Evolutionary conservation across 2,797 vertebrate genomes (phyloP).

Genomic region (Pseudochromis fuscus): DNA sequence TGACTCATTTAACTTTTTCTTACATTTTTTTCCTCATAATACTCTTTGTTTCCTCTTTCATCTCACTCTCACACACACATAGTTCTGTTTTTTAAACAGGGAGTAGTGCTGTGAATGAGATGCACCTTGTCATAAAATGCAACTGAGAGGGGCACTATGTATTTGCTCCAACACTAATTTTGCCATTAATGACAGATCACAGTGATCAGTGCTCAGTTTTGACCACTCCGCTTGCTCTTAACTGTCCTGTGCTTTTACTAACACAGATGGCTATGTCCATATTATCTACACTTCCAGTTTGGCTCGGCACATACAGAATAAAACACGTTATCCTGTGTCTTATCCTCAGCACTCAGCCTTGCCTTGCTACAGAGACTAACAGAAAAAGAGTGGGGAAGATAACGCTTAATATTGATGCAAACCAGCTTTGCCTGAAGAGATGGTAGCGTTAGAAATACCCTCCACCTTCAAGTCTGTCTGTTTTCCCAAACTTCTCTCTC

Average conservation of each 20-base stretch:
- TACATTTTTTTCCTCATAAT: constrained; percentile 29
- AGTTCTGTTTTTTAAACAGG: constrained; percentile 26
- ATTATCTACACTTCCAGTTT: constrained; percentile 49
- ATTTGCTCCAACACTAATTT: constrained; percentile 36
- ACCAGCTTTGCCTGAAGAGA: constrained; percentile 63
- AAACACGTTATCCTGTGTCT: constrained; percentile 42
- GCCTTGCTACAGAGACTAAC: constrained; percentile 57
- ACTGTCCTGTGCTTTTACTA: constrained; percentile 66
- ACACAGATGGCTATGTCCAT: constrained; percentile 55
- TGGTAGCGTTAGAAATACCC: constrained; percentile 42
- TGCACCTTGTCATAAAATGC: constrained; percentile 41
- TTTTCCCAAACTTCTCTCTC: constrained; percentile 31
- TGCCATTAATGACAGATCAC: constrained; percentile 28
- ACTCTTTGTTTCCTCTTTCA: constrained; percentile 11
- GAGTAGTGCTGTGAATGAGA: constrained; percentile 37
- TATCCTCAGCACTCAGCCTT: constrained; percentile 48
- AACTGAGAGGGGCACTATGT: constrained; percentile 47
- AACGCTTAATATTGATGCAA: constrained; percentile 41
- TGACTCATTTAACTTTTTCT: constrained; percentile 44
- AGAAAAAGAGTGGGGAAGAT: constrained; percentile 23
- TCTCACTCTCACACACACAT: constrained; percentile 10
- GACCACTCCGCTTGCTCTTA: constrained; percentile 56
- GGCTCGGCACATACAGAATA: constrained; percentile 40
- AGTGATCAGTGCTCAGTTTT: constrained; percentile 29
- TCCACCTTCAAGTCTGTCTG: constrained; percentile 26